Evolutionary conservation across 2,797 vertebrate species (phyloP), one percentile per base, ranked within the genome.

Genomic region (Tapirus indicus): DNA sequence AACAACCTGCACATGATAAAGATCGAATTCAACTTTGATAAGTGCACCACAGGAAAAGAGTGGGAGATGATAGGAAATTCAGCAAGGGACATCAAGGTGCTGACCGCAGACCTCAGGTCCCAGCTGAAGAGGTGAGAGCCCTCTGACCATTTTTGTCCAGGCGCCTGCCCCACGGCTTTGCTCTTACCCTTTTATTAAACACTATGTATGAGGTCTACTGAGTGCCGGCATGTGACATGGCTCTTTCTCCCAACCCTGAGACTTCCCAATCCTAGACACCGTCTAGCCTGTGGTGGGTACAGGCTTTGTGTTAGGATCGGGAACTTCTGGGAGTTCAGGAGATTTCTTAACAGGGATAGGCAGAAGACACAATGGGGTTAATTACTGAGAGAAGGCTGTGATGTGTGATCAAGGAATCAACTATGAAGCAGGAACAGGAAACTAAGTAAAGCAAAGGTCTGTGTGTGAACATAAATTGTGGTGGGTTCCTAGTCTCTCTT

Each of bases 141-240:
- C 44, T 10, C 8, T 0, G 47, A 27, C 35, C 6, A 0, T 60
- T 49, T 44, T 60, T n/a, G 68, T 21, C 69, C 47, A 29, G 78
- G 18, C 0, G 7, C 16, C 10, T 47, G 71, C 16, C n/a, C 32
- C 72, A 60, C 2, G 6, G 38, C 41, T 84, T 47, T 38, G 9
- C 62, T 71, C 74, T 29, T 21, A 47, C 21, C 44, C 60, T 54
- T 38, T 60, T 32, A 52, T 29, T 52, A 54, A 91, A 56, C 7
- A 47, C 13, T 11, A 5, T 13, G 18, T n/a, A 7, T 38, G 60
- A 23, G 18, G 18, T 49, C 90, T 17, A 1, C 32, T 1, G 27
- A n/a, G 20, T 17, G 5, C 68, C 27, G 12, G 25, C 32, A 7
- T n/a, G 58, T 12, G 41, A 16, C 0, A 0, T 3, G 20, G 12